Percentiles rank a stretch among this genome's conserved stretches.
Evolutionary conservation across 2,797 vertebrate genomes (phyloP).

Genomic region (Pseudomugil tenellus): DNA sequence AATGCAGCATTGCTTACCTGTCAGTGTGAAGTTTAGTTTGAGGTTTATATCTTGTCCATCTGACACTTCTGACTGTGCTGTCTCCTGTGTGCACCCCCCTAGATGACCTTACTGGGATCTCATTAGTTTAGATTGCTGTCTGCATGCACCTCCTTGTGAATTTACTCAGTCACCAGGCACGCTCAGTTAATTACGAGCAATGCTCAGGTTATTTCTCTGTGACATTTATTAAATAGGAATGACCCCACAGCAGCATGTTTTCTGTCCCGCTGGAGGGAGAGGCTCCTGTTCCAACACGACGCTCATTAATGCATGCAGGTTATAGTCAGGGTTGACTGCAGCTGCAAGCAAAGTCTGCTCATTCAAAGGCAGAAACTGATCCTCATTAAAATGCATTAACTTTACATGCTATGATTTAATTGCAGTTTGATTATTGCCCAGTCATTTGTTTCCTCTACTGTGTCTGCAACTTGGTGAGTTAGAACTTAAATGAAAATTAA

Average conservation of each 20-base stretch:
- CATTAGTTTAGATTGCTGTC: conserved; percentile 54
- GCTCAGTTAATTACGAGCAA: conserved; percentile 65
- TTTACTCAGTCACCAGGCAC: conserved; percentile 42
- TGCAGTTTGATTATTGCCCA: conserved; percentile 51
- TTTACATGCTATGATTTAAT: conserved; percentile 57
- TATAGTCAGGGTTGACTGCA: conserved; percentile 40
- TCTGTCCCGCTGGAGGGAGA: conserved; percentile 39
- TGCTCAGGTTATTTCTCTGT: conserved; percentile 45
- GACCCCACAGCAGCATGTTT: conserved; percentile 53
- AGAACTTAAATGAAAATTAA: conserved; percentile 4
- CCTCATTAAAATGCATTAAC: conserved; percentile 70
- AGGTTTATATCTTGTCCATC: conserved; percentile 17
- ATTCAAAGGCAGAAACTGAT: conserved; percentile 43
- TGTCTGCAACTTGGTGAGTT: conserved; percentile 1
- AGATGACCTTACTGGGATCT: conserved; percentile 42
- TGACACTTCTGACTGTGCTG: conserved; percentile 17
- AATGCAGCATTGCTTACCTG: background rate
- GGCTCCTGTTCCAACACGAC: conserved; percentile 46
- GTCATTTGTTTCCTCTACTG: conserved; percentile 53
- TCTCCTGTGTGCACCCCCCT: conserved; percentile 8
- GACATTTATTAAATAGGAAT: conserved; percentile 70
- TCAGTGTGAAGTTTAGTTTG: conserved; percentile 1
- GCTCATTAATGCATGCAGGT: conserved; percentile 59
- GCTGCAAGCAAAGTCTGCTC: conserved; percentile 28
- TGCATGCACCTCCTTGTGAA: conserved; percentile 29